Percentiles rank a stretch among this genome's conserved stretches.
Conservation (phyloP, 2,113 vertebrate species). For the Chaetura pelagica region DNA sequence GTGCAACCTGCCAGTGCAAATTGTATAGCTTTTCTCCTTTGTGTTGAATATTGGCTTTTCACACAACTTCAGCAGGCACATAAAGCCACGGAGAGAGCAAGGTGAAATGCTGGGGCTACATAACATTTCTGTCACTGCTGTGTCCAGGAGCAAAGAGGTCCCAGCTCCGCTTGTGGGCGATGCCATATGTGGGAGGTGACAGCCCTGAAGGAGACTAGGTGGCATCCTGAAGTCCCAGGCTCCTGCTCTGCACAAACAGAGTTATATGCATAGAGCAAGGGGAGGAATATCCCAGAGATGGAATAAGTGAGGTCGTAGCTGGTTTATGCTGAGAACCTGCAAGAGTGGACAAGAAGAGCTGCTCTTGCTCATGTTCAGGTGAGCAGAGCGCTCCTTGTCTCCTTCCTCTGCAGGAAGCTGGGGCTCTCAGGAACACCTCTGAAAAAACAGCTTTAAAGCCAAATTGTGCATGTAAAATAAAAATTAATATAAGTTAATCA, state of each 20-base stretch:
- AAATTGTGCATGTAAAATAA: background rate
- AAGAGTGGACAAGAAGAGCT: background rate
- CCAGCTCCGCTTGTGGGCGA: rapidly evolving
- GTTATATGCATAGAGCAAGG: rapidly evolving
- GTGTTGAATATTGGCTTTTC: background rate
- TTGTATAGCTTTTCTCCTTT: background rate
- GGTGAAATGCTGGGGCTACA: background rate
- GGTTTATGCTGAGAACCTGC: background rate
- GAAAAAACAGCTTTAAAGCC: slow-evolving; percentile 6
- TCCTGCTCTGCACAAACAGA: background rate
- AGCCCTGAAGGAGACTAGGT: background rate
- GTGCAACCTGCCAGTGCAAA: background rate
- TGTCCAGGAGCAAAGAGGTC: background rate
- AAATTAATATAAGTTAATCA: background rate
- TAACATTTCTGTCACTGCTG: background rate
- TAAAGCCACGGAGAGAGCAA: background rate
- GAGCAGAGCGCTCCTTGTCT: background rate
- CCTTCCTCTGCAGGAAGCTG: background rate
- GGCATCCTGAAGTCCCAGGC: background rate
- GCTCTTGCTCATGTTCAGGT: background rate
- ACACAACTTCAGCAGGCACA: background rate
- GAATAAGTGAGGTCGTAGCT: background rate
- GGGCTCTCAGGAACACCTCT: background rate
- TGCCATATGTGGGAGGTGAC: background rate
- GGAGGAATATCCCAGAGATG: background rate